Conservation (phyloP, 2,797 vertebrate species). For the Cryptoprocta ferox region DNA sequence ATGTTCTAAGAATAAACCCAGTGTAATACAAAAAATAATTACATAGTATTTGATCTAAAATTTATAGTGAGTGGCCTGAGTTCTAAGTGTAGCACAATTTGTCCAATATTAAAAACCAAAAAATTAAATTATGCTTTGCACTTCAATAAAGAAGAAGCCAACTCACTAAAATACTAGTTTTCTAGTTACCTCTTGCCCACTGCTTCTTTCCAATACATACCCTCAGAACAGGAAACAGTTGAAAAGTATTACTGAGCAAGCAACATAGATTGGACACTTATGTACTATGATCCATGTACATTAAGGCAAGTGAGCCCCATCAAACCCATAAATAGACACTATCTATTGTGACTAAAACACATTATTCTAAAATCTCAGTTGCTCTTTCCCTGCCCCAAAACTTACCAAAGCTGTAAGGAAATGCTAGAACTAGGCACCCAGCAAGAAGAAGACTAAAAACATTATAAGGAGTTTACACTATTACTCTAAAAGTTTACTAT, state of each 20-base stretch:
- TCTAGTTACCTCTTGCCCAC: background rate
- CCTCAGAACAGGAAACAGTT: background rate
- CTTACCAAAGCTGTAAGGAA: background rate
- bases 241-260: background rate
- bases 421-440: background rate
- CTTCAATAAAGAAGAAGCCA: background rate
- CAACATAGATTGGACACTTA: background rate
- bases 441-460: background rate
- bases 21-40: background rate
- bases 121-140: background rate
- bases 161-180: slow-evolving; percentile 19
- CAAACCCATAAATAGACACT: background rate
- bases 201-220: background rate
- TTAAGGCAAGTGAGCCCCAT: background rate
- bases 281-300: background rate
- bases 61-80: background rate
- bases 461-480: background rate
- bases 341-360: background rate
- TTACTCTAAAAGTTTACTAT: background rate
- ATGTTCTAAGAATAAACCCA: background rate
- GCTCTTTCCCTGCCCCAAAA: background rate
- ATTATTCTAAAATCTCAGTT: background rate
- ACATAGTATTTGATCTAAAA: background rate
- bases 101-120: background rate
- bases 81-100: background rate